Evolutionary conservation across 2,888 invertebrate genomes (phyloP), one percentile per base, ranked within the genome.

Genomic region (Candidula unifasciata): DNA sequence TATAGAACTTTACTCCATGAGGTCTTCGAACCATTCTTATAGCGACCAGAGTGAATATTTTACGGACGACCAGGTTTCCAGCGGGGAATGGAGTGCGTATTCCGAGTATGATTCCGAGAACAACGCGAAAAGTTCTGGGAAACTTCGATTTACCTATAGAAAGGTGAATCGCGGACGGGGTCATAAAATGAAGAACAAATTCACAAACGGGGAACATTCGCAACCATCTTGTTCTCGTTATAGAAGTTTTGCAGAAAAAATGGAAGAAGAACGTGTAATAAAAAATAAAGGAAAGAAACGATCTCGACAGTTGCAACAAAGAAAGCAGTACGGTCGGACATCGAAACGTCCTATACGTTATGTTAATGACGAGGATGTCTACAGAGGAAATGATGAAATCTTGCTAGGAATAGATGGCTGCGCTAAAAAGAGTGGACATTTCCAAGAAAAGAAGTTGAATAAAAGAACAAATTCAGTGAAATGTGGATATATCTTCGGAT

Each of bases 1-100:
- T 24, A 64, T 83, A 30, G 79, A 83, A 60, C 73, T 83, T 0
- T 83, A 83, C 73, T 83, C 83, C 0, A 44, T 73, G 35, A 68
- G 44, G 2, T 78, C 3, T 13, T 37, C 68, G 0, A 52, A 30
- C 27, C 37, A 30, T 44, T 71, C 82, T 0, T 6, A 54, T 33
- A 57, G 37, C 13, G 74, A 44, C 52, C n/a, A 33, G 3, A 69
- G n/a, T 35, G 68, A 83, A 6, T 21, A 18, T 2, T 10, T 33
- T 24, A 54, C 76, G 5, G 57, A 66, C 10, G 54, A 73, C 33
- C 73, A 81, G 13, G 33, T 60, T 35, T 73, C 73, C 2, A 73
- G 81, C 57, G 71, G 80, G 16, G 80, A 80, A 3, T 71, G 69
- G 80, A 81, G 81, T 37, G 60, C 81, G 10, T 57, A 27, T n/a